Conservation (phyloP, 2,113 vertebrate species). For the Cololabis saira region DNA sequence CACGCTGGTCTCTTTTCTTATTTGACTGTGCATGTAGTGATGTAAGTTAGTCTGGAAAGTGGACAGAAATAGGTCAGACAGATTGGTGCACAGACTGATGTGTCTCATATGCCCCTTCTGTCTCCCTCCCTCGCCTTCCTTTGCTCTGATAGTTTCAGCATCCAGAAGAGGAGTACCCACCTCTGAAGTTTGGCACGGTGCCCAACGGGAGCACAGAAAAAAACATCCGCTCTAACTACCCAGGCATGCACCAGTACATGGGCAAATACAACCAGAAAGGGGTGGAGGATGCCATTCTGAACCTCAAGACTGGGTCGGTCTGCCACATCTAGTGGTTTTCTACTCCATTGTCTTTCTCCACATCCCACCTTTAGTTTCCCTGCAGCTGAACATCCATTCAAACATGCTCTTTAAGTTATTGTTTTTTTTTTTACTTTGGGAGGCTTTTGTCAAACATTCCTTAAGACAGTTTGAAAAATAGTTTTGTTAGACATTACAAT, state of each 20-base stretch:
- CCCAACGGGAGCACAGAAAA: slow-evolving; percentile 95
- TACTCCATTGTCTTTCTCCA: neutral
- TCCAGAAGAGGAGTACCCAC: slow-evolving; percentile 92
- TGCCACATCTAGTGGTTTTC: neutral
- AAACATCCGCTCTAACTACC: slow-evolving; percentile 95
- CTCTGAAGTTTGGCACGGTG: slow-evolving; percentile 92
- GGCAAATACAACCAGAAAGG: slow-evolving; percentile 93
- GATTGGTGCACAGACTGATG: slow-evolving; percentile 72
- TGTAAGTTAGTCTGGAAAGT: slow-evolving; percentile 63
- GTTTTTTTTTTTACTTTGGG: neutral
- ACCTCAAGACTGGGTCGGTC: slow-evolving; percentile 91
- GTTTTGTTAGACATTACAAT: no score
- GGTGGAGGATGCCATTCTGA: slow-evolving; percentile 91
- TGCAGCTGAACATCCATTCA: neutral
- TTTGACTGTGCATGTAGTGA: slow-evolving; percentile 50
- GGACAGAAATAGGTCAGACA: slow-evolving; percentile 78
- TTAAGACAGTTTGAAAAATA: no score
- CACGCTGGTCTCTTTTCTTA: slow-evolving; percentile 33
- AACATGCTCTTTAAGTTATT: neutral
- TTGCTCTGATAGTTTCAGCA: slow-evolving; percentile 87
- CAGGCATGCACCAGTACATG: slow-evolving; percentile 95
- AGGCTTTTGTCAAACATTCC: no score
- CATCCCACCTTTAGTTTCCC: neutral
- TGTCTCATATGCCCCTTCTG: slow-evolving; percentile 63
- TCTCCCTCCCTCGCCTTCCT: slow-evolving; percentile 47